Base-by-base conservation (phyloP, 2,797 vertebrate genomes). In the Lophius americanus region DNA sequence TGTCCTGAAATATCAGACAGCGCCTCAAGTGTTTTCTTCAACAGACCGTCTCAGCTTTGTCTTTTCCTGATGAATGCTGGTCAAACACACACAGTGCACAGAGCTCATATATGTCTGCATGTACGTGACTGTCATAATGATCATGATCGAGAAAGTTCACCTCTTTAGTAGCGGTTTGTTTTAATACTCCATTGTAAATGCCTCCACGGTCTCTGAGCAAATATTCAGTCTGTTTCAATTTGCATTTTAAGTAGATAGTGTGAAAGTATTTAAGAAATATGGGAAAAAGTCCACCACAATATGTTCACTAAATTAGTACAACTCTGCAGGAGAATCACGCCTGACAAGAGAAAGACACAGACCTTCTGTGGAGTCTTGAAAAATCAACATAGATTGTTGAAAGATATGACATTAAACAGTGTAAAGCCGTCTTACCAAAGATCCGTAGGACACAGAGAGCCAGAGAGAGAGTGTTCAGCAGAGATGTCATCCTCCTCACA, bases 1-100 rank as follows among this genome's bases (percentile, higher is more conserved):
- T 79, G 91, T 88, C 93, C 87, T 79, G 93, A 90, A 91, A 85
- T 84, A 57, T 87, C 76, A 89, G 74, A 71, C 64, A 70, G 51
- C 55, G 33, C 33, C 52, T 35, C 71, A 63, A 69, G 76, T 88
- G 80, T 89, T 90, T 77, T 79, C 55, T 67, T 44, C 9, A 72
- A 41, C 66, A 63, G 62, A 38, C 32, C 51, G 42, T 41, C 56
- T 36, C 5, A 12, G 35, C 11, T 7, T 8, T 43, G 48, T 23
- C 50, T 53, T 4, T 14, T n/a, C 46, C 13, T 38, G 33, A 65
- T 8, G 59, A 46, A 69, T 46, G 35, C 14, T 72, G 70, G 12
- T 36, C 7, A 46, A 23, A 7, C 37, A 38, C 51, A 49, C 13
- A 50, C 7, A 47, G 5, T 7, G 4, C 52, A 23, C 51, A 54